phyloP scores from a whole-genome alignment of 1,140 invertebrate species.

The Babylonia areolata region DNA sequence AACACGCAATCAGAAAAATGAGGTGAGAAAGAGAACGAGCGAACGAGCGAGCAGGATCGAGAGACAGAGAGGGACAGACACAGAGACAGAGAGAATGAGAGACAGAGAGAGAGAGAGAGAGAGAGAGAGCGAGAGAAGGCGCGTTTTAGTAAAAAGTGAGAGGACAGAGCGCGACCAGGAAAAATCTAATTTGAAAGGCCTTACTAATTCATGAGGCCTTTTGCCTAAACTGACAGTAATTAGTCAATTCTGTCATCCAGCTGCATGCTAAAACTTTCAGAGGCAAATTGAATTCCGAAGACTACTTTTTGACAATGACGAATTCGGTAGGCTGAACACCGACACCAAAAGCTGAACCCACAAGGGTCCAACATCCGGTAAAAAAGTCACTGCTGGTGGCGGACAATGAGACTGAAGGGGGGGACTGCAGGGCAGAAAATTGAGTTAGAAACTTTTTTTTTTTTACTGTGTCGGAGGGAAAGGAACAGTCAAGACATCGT shows the following conservation, averaged over 20 bases:
- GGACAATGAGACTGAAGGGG: background rate
- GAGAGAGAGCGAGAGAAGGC: background rate
- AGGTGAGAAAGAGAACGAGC: background rate
- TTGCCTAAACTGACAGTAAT: background rate
- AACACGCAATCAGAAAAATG: background rate
- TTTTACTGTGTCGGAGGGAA: background rate
- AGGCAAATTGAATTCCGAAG: background rate
- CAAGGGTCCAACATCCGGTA: background rate
- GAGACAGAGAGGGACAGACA: background rate
- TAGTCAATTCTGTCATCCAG: background rate
- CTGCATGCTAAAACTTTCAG: background rate
- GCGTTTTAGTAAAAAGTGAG: background rate
- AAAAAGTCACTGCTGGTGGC: background rate
- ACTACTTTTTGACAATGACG: background rate
- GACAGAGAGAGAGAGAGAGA: background rate
- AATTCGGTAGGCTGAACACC: background rate
- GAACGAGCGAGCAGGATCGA: background rate
- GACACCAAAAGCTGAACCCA: background rate
- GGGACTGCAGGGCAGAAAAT: background rate
- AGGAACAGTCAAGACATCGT: background rate
- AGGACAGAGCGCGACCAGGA: background rate
- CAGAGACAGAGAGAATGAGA: background rate
- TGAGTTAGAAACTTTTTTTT: background rate
- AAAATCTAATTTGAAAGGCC: background rate
- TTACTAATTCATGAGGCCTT: slow-evolving; percentile 7